phyloP scores from a whole-genome alignment of 2,113 vertebrate species.

The Myxocyprinus asiaticus region DNA sequence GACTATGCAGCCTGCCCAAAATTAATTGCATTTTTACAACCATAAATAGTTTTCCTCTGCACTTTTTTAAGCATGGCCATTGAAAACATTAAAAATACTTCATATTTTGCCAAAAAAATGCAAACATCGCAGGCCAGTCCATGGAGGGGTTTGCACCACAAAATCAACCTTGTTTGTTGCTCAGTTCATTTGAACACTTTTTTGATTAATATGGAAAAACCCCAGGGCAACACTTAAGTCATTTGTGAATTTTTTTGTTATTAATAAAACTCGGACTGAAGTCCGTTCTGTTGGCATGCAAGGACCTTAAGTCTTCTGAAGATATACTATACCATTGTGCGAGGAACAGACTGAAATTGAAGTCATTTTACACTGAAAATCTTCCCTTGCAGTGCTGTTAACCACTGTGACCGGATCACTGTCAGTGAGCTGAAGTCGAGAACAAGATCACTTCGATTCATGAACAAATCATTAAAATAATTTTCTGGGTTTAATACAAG shows the following conservation, averaged over 20 bases:
- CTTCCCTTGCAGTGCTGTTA: no score
- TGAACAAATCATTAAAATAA: no score
- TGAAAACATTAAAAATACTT: constrained; percentile 72
- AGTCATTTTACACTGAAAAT: no score
- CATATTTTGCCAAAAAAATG: constrained; percentile 58
- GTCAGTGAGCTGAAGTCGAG: no score
- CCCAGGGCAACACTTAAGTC: constrained; percentile 41
- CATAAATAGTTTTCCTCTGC: constrained; percentile 73
- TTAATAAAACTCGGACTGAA: constrained; percentile 12
- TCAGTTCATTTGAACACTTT: background rate
- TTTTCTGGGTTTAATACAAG: no score
- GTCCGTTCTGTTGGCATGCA: background rate
- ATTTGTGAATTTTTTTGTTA: constrained; percentile 47
- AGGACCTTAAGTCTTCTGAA: background rate
- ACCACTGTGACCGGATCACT: no score
- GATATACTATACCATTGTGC: no score
- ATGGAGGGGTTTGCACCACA: constrained; percentile 6
- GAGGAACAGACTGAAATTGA: no score
- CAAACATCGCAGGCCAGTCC: constrained; percentile 55
- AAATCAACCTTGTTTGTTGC: constrained; percentile 42
- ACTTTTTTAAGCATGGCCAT: constrained; percentile 71
- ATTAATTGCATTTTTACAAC: constrained; percentile 75
- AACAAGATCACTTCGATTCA: no score
- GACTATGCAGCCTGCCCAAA: constrained; percentile 68
- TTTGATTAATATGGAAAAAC: constrained; percentile 45